Evolutionary conservation across 2,797 vertebrate species (phyloP), one percentile per base, ranked within the genome.

Genomic region (Platyrinchus mystaceus): DNA sequence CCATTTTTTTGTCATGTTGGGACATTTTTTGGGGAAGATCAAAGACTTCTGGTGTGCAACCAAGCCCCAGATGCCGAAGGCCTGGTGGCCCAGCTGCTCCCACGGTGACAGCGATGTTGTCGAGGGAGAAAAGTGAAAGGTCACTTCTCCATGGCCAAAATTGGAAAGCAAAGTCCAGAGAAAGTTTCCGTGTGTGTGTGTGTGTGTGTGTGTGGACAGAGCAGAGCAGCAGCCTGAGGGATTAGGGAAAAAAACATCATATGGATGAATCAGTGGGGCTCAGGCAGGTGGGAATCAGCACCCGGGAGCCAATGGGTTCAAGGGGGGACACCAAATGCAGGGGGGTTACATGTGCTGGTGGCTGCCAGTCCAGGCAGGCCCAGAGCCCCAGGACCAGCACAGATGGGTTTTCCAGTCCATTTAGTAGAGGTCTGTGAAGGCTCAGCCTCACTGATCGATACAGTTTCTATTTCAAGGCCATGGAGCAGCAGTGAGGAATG

Each of bases 281-380:
- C 1, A 1, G 17, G 53, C 36, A 34, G 26, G 34, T 1, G 7
- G 15, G 12, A 13, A 22, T 14, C 18, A 0, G 5, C 1, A 0
- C 26, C 20, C 2, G 24, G 16, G 66, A 13, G 50, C 14, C 28
- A 1, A 7, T 0, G 19, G 36, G 55, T 21, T 15, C 4, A 0
- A 2, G 12, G 10, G 10, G 21, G 4, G 15, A 53, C 41, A 27
- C 50, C 27, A 52, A 18, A 52, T 30, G 28, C 50, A 52, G 50
- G 27, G 26, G 50, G 27, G 50, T 52, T 50, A 28, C 28, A 50
- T 26, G 52, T 14, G 21, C 70, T 21, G 78, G 16, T 3, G 11
- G 27, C 49, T 83, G 66, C 53, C 23, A 11, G 52, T 1, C 6
- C 2, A 2, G 62, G 74, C 50, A 8, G 91, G 39, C 32, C 0